phyloP scores from a whole-genome alignment of 2,888 invertebrate genomes.

The Pollenia angustigena region DNA sequence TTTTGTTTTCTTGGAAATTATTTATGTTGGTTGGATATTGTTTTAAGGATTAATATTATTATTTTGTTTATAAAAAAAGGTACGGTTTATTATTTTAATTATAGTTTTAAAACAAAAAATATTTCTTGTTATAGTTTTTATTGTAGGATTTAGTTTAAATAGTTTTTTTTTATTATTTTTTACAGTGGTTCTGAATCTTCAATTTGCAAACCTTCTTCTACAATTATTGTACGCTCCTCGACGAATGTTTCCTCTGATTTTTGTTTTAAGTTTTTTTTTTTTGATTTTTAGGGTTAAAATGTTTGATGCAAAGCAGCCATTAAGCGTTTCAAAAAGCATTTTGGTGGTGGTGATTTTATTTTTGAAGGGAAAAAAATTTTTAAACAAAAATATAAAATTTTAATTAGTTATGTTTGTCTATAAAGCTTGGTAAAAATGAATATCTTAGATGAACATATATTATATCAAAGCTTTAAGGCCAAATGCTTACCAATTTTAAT shows the following conservation, averaged over 20 bases:
- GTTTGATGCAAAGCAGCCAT: slow-evolving; percentile 75
- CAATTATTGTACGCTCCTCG: slow-evolving; percentile 83
- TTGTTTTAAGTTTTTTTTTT: slow-evolving; percentile 39
- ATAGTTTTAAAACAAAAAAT: slow-evolving; percentile 48
- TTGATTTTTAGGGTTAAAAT: slow-evolving; percentile 54
- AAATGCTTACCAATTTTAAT: slow-evolving; percentile 83
- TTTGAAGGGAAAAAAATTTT: slow-evolving; percentile 3
- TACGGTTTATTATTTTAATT: slow-evolving; percentile 52
- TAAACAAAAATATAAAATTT: slow-evolving; percentile 48
- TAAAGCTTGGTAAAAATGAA: slow-evolving; percentile 73
- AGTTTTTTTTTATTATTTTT: slow-evolving; percentile 76
- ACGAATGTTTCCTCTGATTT: slow-evolving; percentile 83
- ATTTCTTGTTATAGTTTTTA: slow-evolving; percentile 75
- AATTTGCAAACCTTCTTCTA: slow-evolving; percentile 84
- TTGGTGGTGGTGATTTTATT: slow-evolving; percentile 34
- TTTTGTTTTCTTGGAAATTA: slow-evolving; percentile 23
- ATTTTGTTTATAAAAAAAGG: slow-evolving; percentile 50
- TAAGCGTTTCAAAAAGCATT: slow-evolving; percentile 76
- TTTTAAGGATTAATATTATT: slow-evolving; percentile 50
- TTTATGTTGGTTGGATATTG: slow-evolving; percentile 59
- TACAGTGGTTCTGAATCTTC: slow-evolving; percentile 81
- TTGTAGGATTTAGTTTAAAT: slow-evolving; percentile 64
- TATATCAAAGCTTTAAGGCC: slow-evolving; percentile 52
- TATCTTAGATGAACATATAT: not conserved
- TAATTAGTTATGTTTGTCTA: slow-evolving; percentile 48